A percentile compares a stretch with the other conserved stretches of the same genome.
These are phyloP conservation scores for Apostichopus japonicus DNA, from an alignment of 35 echinoderm and acorn worm genomes.

Conservation along the genomic window DNA sequence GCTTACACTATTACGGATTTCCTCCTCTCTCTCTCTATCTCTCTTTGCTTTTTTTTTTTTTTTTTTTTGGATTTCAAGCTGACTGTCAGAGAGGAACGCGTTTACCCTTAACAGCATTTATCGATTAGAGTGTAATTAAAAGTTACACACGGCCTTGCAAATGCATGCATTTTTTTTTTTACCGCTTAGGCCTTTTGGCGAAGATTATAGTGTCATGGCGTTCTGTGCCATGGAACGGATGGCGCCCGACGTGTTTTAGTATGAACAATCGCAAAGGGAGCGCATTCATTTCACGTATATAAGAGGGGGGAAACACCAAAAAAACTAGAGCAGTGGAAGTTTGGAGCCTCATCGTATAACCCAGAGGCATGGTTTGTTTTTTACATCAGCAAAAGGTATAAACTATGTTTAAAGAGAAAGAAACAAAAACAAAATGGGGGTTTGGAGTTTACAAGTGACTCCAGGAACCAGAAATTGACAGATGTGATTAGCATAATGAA, in stretches of 20 bases:
- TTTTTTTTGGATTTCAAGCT: not conserved
- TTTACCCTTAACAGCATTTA: constrained; percentile 45
- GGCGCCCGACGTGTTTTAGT: not conserved
- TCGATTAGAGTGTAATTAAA: constrained; percentile 34
- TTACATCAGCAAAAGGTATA: too few species aligned
- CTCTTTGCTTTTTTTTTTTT: not conserved
- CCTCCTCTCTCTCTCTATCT: not conserved
- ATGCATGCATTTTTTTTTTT: not conserved
- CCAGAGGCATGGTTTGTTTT: too few species aligned
- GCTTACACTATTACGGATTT: not conserved
- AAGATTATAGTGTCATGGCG: not conserved
- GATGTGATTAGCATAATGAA: too few species aligned
- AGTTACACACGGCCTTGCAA: constrained; percentile 36
- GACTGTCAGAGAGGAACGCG: constrained; percentile 7
- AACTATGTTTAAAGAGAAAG: too few species aligned
- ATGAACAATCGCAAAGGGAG: too few species aligned
- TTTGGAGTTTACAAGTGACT: too few species aligned
- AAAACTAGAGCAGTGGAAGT: too few species aligned
- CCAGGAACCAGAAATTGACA: too few species aligned
- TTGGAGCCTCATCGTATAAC: too few species aligned
- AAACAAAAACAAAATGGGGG: too few species aligned
- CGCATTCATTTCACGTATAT: too few species aligned
- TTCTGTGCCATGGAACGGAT: not conserved
- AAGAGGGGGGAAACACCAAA: too few species aligned
- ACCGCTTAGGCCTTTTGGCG: not conserved